Percentiles rank a stretch among this genome's conserved stretches.
Conservation (phyloP, 2,797 vertebrate species). For the Falco cherrug region DNA sequence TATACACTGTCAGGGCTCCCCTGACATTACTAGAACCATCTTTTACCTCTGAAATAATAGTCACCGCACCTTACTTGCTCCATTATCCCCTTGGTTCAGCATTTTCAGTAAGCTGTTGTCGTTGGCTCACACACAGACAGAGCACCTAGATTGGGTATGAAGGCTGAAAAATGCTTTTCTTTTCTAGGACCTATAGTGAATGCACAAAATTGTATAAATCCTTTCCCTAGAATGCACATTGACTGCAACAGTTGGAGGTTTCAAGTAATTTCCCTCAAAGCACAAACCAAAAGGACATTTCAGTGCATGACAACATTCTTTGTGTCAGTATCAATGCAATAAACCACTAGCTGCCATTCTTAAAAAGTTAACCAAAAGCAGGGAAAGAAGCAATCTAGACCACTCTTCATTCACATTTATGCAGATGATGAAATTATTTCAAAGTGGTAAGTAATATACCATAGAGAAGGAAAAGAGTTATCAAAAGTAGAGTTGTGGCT, state of each 20-base stretch:
- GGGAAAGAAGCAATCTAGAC: background rate
- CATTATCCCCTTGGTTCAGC: background rate
- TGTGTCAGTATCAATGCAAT: background rate
- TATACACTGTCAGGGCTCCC: background rate
- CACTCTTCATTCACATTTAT: background rate
- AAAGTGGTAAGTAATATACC: background rate
- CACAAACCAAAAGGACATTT: background rate
- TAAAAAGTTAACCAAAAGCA: background rate
- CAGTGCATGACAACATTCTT: background rate
- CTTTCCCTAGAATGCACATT: background rate
- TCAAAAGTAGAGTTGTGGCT: background rate
- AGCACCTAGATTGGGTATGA: background rate
- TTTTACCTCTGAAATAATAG: background rate
- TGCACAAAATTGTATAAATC: background rate
- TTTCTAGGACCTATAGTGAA: background rate
- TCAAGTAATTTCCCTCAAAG: background rate
- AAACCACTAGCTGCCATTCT: background rate
- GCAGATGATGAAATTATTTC: background rate
- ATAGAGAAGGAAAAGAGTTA: background rate
- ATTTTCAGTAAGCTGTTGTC: background rate
- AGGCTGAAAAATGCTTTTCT: background rate
- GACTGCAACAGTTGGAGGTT: background rate
- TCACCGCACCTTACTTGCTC: background rate
- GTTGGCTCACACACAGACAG: background rate
- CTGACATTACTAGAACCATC: background rate